These are phyloP conservation scores for Drosophila funebris DNA, from an alignment of 1,140 invertebrate genomes.

Conservation along the genomic window DNA sequence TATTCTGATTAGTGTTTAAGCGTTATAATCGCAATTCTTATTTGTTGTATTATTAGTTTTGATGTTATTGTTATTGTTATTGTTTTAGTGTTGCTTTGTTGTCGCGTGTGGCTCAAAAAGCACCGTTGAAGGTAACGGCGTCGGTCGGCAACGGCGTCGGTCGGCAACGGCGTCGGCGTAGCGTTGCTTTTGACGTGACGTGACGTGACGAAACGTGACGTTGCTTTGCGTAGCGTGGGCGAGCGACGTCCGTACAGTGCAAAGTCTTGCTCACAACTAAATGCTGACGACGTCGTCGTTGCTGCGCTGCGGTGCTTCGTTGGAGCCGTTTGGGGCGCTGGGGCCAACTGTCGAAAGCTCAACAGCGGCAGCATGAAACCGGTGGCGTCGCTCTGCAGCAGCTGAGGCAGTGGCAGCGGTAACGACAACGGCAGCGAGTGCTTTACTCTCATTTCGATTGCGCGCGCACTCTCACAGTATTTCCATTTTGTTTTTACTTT, in stretches of 20 bases:
- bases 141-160: conserved; percentile 16
- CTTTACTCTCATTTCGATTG: conserved; percentile 16
- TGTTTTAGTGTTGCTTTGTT: conserved; percentile 13
- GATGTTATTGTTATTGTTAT: conserved; percentile 9
- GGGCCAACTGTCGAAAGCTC: conserved; percentile 45
- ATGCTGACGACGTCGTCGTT: conserved; percentile 21
- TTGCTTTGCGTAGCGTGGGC: conserved; percentile 29
- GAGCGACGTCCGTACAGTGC: conserved; percentile 56
- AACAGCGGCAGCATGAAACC: conserved; percentile 30
- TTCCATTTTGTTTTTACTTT: conserved; percentile 76
- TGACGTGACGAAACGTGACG: background rate
- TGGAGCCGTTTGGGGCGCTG: conserved; percentile 1
- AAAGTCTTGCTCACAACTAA: conserved; percentile 60
- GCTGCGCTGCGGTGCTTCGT: conserved; percentile 37
- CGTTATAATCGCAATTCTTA: too few species aligned
- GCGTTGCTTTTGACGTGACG: conserved; percentile 12
- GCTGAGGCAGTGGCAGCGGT: background rate
- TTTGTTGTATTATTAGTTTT: background rate
- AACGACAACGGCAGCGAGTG: background rate
- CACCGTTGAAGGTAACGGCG: conserved; percentile 1
- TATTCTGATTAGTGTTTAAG: conserved; percentile 26
- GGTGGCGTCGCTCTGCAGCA: conserved; percentile 14
- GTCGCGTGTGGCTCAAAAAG: too few species aligned
- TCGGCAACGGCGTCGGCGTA: conserved; percentile 21
- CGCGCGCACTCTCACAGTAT: conserved; percentile 45